Conservation (phyloP, 2,113 vertebrate species). For the Misgurnus anguillicaudatus region DNA sequence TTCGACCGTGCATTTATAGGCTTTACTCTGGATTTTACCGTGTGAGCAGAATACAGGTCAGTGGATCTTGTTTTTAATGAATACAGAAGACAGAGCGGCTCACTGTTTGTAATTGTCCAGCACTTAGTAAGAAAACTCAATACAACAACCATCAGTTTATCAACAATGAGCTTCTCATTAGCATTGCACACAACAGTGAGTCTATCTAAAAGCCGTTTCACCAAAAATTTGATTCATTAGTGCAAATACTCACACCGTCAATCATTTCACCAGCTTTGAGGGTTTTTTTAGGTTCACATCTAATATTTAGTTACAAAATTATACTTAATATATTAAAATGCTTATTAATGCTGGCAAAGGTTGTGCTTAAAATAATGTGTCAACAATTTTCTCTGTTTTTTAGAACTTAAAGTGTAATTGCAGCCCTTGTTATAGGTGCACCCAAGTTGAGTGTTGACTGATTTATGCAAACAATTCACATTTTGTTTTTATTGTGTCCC, state of each 20-base stretch:
- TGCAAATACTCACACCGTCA: background rate
- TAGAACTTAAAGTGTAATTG: no score
- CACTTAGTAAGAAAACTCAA: conserved; percentile 7
- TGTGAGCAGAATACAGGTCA: conserved; percentile 29
- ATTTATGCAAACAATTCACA: no score
- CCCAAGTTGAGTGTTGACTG: no score
- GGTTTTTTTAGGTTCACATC: background rate
- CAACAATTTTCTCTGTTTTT: no score
- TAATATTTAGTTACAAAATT: no score
- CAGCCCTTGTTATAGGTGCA: no score
- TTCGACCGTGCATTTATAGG: background rate
- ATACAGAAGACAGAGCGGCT: conserved; percentile 56
- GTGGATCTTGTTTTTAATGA: conserved; percentile 56
- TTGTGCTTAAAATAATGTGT: no score
- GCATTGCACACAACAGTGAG: conserved; percentile 11
- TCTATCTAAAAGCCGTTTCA: conserved; percentile 24
- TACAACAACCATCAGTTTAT: conserved; percentile 45
- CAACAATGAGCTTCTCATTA: conserved; percentile 43
- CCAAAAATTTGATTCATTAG: conserved; percentile 12
- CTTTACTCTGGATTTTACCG: conserved; percentile 1
- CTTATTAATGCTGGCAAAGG: no score
- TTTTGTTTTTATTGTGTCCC: no score
- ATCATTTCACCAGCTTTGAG: background rate
- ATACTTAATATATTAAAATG: no score
- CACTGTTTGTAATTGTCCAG: conserved; percentile 54